A percentile compares a stretch with the other conserved stretches of the same genome.
Evolutionary conservation across 2,888 invertebrate genomes (phyloP).

Genomic region (Dorcus parallelipipedus): DNA sequence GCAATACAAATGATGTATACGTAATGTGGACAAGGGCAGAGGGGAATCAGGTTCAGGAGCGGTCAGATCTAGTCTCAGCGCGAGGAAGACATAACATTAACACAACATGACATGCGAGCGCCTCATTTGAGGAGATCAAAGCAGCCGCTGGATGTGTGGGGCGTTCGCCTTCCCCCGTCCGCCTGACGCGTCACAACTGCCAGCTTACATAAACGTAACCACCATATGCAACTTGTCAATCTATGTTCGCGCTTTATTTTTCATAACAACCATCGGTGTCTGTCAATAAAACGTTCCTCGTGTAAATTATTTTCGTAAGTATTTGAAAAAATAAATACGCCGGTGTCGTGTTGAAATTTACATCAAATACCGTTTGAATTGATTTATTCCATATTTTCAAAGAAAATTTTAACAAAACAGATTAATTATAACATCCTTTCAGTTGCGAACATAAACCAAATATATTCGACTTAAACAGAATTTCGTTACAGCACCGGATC

Average conservation of each 20-base stretch:
- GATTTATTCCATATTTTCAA: not conserved
- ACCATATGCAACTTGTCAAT: conserved; percentile 39
- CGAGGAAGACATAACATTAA: conserved; percentile 45
- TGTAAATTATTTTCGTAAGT: not conserved
- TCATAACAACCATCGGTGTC: conserved; percentile 19
- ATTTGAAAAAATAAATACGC: too few relatives aligned
- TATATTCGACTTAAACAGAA: too few relatives aligned
- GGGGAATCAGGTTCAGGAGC: conserved; percentile 36
- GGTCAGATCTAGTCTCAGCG: conserved; percentile 33
- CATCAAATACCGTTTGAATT: not conserved
- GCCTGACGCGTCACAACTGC: conserved; percentile 37
- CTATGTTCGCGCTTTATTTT: conserved; percentile 30
- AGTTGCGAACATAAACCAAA: too few relatives aligned
- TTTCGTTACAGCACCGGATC: too few relatives aligned
- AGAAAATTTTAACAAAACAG: too few relatives aligned
- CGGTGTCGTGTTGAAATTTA: too few relatives aligned
- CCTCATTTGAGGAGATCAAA: conserved; percentile 48
- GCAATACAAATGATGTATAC: not conserved
- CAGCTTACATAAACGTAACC: conserved; percentile 36
- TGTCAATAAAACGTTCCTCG: conserved; percentile 19
- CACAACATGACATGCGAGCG: conserved; percentile 45
- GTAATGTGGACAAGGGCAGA: not conserved
- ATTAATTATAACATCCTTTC: too few relatives aligned
- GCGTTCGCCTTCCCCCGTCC: conserved; percentile 23
- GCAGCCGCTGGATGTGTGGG: conserved; percentile 34